phyloP scores from a whole-genome alignment of 2,113 vertebrate species.

The Lasiurus cinereus region DNA sequence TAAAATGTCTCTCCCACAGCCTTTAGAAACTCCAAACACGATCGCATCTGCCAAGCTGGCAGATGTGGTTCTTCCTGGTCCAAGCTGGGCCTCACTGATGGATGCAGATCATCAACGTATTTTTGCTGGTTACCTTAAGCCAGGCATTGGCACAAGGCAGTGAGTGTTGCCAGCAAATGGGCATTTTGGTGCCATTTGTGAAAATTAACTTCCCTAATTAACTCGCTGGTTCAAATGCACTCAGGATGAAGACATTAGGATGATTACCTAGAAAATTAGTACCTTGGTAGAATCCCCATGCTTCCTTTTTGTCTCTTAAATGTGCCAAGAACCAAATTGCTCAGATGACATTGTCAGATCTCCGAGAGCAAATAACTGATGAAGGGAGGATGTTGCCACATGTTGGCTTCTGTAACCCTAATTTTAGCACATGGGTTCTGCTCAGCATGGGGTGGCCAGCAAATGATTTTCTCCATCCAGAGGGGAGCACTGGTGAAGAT shows the following conservation, averaged over 20 bases:
- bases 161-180: slow-evolving; percentile 80
- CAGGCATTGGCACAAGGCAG: slow-evolving; percentile 76
- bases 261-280: slow-evolving; percentile 90
- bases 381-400: slow-evolving; percentile 62
- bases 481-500: slow-evolving; percentile 60
- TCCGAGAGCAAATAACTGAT: slow-evolving; percentile 72
- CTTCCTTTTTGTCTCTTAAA: slow-evolving; percentile 78
- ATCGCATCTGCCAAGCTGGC: not conserved
- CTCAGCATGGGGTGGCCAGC: slow-evolving; percentile 66
- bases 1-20: not conserved
- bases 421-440: slow-evolving; percentile 70
- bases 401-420: slow-evolving; percentile 78
- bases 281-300: slow-evolving; percentile 86
- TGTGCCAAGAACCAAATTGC: slow-evolving; percentile 86
- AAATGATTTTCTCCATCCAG: slow-evolving; percentile 63
- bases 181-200: slow-evolving; percentile 87
- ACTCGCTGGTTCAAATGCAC: slow-evolving; percentile 84
- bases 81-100: not conserved
- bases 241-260: slow-evolving; percentile 89
- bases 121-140: slow-evolving; percentile 70
- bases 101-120: not conserved
- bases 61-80: not conserved
- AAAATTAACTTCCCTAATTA: slow-evolving; percentile 90
- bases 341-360: slow-evolving; percentile 84
- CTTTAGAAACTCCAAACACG: slow-evolving; percentile 24